Percentiles rank a stretch among this genome's conserved stretches.
These are phyloP conservation scores for Hirtodrosophila alboralis DNA, from an alignment of 2,888 invertebrate genomes.

Conservation along the genomic window DNA sequence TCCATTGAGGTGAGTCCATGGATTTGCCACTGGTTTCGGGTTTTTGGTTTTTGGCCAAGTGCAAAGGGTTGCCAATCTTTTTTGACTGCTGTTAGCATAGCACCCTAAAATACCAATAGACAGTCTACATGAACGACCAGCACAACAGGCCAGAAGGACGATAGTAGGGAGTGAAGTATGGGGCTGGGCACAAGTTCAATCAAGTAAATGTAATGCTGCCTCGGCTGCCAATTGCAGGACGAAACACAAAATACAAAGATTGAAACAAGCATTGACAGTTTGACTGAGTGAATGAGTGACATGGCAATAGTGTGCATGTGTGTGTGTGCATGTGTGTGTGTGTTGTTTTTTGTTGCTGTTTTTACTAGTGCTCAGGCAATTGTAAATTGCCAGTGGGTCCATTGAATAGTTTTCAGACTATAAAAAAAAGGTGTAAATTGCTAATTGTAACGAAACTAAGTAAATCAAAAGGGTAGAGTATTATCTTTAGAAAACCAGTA, in stretches of 20 bases:
- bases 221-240: constrained; percentile 69
- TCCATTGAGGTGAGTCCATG: constrained; percentile 40
- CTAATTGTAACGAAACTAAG: too few species aligned
- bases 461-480: too few species aligned
- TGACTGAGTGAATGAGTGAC: constrained; percentile 71
- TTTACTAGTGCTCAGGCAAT: constrained; percentile 35
- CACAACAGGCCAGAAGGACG: not conserved
- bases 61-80: constrained; percentile 26
- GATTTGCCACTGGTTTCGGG: constrained; percentile 30
- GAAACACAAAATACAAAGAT: constrained; percentile 71
- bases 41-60: constrained; percentile 33
- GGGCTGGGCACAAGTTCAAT: constrained; percentile 56
- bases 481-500: too few species aligned
- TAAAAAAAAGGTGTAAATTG: not conserved
- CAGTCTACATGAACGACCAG: constrained; percentile 13
- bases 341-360: constrained; percentile 26
- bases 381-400: constrained; percentile 45
- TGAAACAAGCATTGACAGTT: constrained; percentile 72
- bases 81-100: constrained; percentile 22
- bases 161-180: too few species aligned
- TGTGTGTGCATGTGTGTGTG: constrained; percentile 9
- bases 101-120: constrained; percentile 27
- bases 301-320: constrained; percentile 41
- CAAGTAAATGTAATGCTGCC: constrained; percentile 73
- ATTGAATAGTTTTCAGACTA: constrained; percentile 11